These are phyloP conservation scores for Sterna hirundo DNA, from an alignment of 2,113 vertebrate species.

Conservation along the genomic window DNA sequence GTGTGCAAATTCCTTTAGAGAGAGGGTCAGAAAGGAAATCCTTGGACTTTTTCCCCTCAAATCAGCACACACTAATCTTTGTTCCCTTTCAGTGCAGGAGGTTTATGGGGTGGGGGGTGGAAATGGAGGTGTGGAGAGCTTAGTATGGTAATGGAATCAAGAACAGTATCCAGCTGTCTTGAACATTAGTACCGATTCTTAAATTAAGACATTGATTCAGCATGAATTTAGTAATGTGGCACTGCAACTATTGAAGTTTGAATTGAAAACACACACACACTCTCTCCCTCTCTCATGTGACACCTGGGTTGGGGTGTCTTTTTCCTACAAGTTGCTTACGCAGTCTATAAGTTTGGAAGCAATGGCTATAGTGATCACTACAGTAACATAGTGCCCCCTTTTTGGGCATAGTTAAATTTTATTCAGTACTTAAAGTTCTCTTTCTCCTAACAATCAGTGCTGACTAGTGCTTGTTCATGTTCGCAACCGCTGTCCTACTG, in stretches of 20 bases:
- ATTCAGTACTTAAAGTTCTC: background rate
- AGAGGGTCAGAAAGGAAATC: background rate
- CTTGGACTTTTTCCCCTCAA: background rate
- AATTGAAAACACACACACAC: background rate
- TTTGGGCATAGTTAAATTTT: background rate
- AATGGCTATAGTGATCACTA: background rate
- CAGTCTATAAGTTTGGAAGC: background rate
- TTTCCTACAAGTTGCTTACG: background rate
- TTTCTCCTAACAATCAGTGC: background rate
- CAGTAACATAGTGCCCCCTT: background rate
- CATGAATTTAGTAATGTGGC: background rate
- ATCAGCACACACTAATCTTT: background rate
- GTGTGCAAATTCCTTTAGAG: background rate
- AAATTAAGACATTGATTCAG: background rate
- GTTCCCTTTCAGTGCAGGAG: background rate
- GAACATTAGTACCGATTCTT: background rate
- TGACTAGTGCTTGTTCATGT: background rate
- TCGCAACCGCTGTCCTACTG: background rate
- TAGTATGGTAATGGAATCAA: background rate
- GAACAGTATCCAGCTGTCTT: background rate
- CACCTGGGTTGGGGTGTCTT: background rate
- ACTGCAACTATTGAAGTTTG: background rate
- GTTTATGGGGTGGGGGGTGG: background rate
- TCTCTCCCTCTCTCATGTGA: fast-evolving
- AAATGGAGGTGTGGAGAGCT: background rate